These are phyloP conservation scores for Esox masquinongy DNA, from an alignment of 2,797 vertebrate genomes.

Conservation along the genomic window DNA sequence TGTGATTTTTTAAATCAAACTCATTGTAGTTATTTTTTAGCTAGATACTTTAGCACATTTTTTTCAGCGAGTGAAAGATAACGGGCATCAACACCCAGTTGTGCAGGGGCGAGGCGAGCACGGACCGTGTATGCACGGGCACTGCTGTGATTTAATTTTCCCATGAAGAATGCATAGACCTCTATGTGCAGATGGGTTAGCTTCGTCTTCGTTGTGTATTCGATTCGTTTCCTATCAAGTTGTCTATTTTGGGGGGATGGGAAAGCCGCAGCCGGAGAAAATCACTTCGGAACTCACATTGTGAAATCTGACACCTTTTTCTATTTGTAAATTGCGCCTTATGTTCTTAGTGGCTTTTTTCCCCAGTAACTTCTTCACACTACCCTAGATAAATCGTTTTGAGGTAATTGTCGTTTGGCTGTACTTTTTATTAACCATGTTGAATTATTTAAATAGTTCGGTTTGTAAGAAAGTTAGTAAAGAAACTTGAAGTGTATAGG, in stretches of 20 bases:
- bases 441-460: no score
- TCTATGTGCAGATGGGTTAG: conserved; percentile 48
- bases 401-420: not conserved
- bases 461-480: no score
- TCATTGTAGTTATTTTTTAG: not conserved
- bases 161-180: conserved; percentile 53
- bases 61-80: not conserved
- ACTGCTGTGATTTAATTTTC: conserved; percentile 53
- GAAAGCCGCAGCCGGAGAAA: conserved; percentile 63
- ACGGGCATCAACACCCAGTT: not conserved
- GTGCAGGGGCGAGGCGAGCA: not conserved
- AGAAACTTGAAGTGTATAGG: no score
- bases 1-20: not conserved
- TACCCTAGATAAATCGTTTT: not conserved
- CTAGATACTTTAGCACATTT: not conserved
- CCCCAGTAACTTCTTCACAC: not conserved
- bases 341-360: not conserved
- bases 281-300: conserved; percentile 51
- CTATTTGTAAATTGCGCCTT: not conserved
- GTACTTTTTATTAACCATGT: not conserved
- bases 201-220: conserved; percentile 62
- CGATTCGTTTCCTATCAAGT: conserved; percentile 39
- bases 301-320: conserved; percentile 73
- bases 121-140: not conserved
- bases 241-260: conserved; percentile 61